Conservation (phyloP, 2,797 vertebrate genomes). For the Sebastes taczanowskii region DNA sequence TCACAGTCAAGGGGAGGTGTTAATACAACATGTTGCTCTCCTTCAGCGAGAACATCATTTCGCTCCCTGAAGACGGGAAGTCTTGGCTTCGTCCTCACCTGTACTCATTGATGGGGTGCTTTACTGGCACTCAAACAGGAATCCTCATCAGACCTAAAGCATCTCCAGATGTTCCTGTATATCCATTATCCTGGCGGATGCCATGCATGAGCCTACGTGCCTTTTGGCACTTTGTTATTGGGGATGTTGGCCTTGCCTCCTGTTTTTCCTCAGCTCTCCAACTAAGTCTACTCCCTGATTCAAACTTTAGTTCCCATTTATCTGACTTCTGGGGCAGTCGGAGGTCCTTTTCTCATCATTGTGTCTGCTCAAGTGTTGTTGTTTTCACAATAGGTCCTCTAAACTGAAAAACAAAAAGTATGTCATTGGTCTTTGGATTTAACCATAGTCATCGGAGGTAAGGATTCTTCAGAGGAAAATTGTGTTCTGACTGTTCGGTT, state of each 20-base stretch:
- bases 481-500: not conserved
- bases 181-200: constrained; percentile 1
- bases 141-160: constrained; percentile 28
- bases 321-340: not conserved
- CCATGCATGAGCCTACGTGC: constrained; percentile 26
- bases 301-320: not conserved
- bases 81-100: not conserved
- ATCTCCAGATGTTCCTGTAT: constrained; percentile 49
- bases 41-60: not conserved
- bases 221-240: constrained; percentile 11
- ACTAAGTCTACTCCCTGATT: not conserved
- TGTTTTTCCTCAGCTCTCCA: constrained; percentile 23
- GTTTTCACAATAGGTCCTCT: not conserved
- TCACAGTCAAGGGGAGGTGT: constrained; percentile 15
- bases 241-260: constrained; percentile 5
- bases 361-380: not conserved
- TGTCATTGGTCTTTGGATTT: not conserved
- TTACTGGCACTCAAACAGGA: constrained; percentile 27
- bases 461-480: not conserved
- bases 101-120: constrained; percentile 5
- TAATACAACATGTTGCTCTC: not conserved
- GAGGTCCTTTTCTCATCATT: not conserved
- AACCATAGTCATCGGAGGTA: not conserved
- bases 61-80: not conserved
- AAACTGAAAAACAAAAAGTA: not conserved